These are phyloP conservation scores for Mya arenaria DNA, from an alignment of 1,140 invertebrate species.

Conservation along the genomic window DNA sequence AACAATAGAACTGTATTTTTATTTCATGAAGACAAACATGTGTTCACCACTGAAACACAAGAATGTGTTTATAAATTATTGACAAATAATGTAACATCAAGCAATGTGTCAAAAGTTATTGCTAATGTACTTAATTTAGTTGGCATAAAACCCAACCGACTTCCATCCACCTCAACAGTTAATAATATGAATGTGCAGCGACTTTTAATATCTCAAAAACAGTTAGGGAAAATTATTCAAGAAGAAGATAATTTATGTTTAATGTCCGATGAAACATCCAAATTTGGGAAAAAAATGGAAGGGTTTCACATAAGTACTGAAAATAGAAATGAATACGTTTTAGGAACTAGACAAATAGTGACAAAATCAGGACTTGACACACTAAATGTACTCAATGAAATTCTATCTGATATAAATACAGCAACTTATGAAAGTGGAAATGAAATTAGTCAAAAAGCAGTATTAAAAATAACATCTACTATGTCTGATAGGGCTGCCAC, in stretches of 20 bases:
- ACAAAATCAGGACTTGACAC: slow-evolving; percentile 39
- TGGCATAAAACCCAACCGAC: slow-evolving; percentile 1
- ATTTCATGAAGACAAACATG: slow-evolving; percentile 2
- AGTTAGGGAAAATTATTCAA: neutral
- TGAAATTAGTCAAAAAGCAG: slow-evolving; percentile 16
- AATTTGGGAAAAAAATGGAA: slow-evolving; percentile 30
- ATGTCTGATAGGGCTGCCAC: slow-evolving; percentile 53
- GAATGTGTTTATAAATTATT: slow-evolving; percentile 27
- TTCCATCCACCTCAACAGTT: slow-evolving; percentile 29
- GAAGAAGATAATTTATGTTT: slow-evolving; percentile 9
- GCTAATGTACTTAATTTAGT: slow-evolving; percentile 14
- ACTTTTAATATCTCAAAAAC: slow-evolving; percentile 14
- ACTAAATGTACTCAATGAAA: slow-evolving; percentile 20
- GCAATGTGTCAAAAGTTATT: slow-evolving; percentile 32
- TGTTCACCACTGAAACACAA: slow-evolving; percentile 28
- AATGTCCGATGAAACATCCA: slow-evolving; percentile 30
- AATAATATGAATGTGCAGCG: slow-evolving; percentile 42
- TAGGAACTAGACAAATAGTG: slow-evolving; percentile 26
- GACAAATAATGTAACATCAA: slow-evolving; percentile 16
- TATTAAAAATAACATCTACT: slow-evolving; percentile 52
- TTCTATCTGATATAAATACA: slow-evolving; percentile 34
- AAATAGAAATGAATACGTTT: neutral
- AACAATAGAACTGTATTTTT: neutral
- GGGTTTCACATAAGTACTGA: slow-evolving; percentile 15
- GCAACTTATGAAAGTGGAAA: slow-evolving; percentile 2